These are phyloP conservation scores for Prosopocoilus inquinatus DNA, from an alignment of 2,888 invertebrate genomes.

Conservation along the genomic window DNA sequence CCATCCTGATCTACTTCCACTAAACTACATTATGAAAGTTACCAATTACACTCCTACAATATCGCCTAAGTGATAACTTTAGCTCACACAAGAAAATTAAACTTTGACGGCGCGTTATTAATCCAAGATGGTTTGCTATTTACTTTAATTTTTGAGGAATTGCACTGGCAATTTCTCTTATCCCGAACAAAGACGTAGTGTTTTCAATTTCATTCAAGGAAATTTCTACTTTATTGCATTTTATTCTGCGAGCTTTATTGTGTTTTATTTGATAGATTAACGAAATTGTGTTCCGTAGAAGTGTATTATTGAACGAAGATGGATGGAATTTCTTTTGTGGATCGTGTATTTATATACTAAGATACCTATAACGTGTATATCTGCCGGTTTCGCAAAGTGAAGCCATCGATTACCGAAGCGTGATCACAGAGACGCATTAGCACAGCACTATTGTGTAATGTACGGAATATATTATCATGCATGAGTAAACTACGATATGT, in stretches of 20 bases:
- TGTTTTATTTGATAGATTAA: too few relatives aligned
- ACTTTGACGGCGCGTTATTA: too few relatives aligned
- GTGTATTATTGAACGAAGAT: too few relatives aligned
- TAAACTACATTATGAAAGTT: slow-evolving; percentile 6
- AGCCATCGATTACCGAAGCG: slow-evolving; percentile 34
- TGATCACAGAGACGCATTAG: slow-evolving; percentile 38
- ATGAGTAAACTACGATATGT: slow-evolving; percentile 41
- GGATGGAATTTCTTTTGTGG: slow-evolving; percentile 1
- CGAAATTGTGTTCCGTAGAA: too few relatives aligned
- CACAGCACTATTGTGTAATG: slow-evolving; percentile 36
- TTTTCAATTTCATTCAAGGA: too few relatives aligned
- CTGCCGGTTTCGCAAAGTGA: slow-evolving; percentile 24
- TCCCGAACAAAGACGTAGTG: too few relatives aligned
- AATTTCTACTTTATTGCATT: too few relatives aligned
- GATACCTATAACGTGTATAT: slow-evolving; percentile 17
- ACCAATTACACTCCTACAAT: not conserved
- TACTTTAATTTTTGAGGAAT: too few relatives aligned
- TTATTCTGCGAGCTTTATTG: too few relatives aligned
- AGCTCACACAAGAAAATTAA: too few relatives aligned
- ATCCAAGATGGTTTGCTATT: too few relatives aligned
- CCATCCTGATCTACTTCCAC: slow-evolving; percentile 18
- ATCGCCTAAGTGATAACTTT: not conserved
- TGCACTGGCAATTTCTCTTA: too few relatives aligned
- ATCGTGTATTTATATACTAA: slow-evolving; percentile 1
- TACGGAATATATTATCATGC: slow-evolving; percentile 41